Evolutionary conservation across 2,797 vertebrate genomes (phyloP).

Genomic region (Sebastes vulpes): DNA sequence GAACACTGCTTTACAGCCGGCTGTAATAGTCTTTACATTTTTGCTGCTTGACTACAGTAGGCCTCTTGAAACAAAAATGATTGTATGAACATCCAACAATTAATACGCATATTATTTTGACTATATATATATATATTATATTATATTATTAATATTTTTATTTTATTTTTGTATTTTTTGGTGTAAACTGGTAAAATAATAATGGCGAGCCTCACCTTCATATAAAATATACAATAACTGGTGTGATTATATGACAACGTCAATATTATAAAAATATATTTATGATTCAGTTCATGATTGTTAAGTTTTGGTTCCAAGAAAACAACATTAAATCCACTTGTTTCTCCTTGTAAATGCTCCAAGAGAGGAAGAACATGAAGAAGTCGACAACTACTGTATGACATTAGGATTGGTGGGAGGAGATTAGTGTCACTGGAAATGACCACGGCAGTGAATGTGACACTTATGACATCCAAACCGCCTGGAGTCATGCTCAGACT

Average conservation of each 20-base stretch:
- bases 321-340: neutral
- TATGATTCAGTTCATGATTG: neutral
- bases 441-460: conserved; percentile 14
- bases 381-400: neutral
- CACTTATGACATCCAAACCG: conserved; percentile 34
- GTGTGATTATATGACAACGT: neutral
- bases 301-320: neutral
- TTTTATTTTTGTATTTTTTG: neutral
- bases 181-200: neutral
- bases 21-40: neutral
- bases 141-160: too few relatives aligned
- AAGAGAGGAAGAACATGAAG: neutral
- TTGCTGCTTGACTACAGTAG: neutral
- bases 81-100: neutral
- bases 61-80: too few relatives aligned
- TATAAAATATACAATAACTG: neutral
- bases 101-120: neutral
- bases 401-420: conserved; percentile 2
- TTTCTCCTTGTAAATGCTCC: neutral
- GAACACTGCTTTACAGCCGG: neutral
- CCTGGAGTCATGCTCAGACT: conserved; percentile 29
- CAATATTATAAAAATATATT: neutral
- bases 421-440: conserved; percentile 31
- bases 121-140: too few relatives aligned
- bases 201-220: neutral